phyloP scores from a whole-genome alignment of 2,888 invertebrate genomes.

The Noctua janthe region DNA sequence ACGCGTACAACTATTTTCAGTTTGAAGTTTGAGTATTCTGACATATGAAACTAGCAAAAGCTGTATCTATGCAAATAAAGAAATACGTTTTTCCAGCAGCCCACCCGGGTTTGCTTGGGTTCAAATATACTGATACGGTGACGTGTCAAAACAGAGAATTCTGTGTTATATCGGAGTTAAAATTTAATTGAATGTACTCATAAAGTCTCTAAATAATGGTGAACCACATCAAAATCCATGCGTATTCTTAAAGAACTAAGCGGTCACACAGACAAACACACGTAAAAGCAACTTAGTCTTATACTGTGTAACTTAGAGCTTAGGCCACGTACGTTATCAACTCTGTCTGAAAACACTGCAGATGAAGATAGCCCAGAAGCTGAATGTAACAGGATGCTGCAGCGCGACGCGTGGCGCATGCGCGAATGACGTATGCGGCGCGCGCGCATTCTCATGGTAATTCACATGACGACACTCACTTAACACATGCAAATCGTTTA shows the following conservation, averaged over 20 bases:
- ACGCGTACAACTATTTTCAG: neutral
- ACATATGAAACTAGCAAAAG: neutral
- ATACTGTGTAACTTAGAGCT: neutral
- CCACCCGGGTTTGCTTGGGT: neutral
- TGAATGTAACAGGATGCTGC: slow-evolving; percentile 19
- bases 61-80: neutral
- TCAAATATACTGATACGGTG: neutral
- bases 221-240: neutral
- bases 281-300: neutral
- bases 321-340: neutral
- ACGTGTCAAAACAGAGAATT: neutral
- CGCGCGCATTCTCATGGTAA: slow-evolving; percentile 84
- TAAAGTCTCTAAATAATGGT: neutral
- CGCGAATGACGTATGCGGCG: slow-evolving; percentile 61
- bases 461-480: slow-evolving; percentile 78
- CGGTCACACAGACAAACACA: neutral
- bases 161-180: neutral
- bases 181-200: neutral
- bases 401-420: neutral
- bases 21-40: neutral
- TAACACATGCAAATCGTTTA: slow-evolving; percentile 88
- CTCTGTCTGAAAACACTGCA: neutral
- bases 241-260: neutral
- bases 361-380: slow-evolving; percentile 20
- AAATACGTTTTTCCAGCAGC: neutral